Base-by-base conservation (phyloP, 1,140 invertebrate species). In the Drosophila ironensis region DNA sequence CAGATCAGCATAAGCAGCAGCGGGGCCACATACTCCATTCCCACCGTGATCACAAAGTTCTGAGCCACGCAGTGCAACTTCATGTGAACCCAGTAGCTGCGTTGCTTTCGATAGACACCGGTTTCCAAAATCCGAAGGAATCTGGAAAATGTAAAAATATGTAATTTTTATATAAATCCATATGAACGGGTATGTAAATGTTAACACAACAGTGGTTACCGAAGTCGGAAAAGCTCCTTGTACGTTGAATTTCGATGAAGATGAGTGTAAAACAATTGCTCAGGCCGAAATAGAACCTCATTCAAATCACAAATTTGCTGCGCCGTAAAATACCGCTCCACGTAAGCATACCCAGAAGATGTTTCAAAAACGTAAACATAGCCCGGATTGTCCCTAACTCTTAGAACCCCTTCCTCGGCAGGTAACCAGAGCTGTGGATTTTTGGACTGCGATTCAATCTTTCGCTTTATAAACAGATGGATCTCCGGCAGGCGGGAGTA, bases 1-100 rank as follows among this genome's bases (percentile, higher is more conserved):
- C 56, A 68, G 41, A 80, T 30, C 38, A 89, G 44, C 75, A 89
- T 84, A 12, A 89, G 68, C 41, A 89, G 87, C n/a, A 89, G 56
- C 0, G 88, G 86, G 0, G 82, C 88, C 37, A 88, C 72, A 38
- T 89, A 89, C 17, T 89, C 88, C 74, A 89, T 80, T 44, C 88
- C 87, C 16, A 89, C 88, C 33, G 59, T 82, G 20, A 88, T 76
- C 9, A 88, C 66, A 53, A 75, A 78, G 24, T 72, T 88, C 47
- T 77, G 72, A 2, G 88, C 61, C 47, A 66, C 82, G 28, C 88
- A 89, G n/a, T 75, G 72, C 3, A 89, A 37, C 40, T 75, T 74
- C 44, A 66, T 67, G 45, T 66, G 73, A 2, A 72, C 50, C 86
- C 86, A 89, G 25, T 75, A 42, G 9, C 41, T 67, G 16, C 70